A percentile compares a stretch with the other conserved stretches of the same genome.
Evolutionary conservation across 2,113 vertebrate species (phyloP).

Genomic region (Spermophilus dauricus): DNA sequence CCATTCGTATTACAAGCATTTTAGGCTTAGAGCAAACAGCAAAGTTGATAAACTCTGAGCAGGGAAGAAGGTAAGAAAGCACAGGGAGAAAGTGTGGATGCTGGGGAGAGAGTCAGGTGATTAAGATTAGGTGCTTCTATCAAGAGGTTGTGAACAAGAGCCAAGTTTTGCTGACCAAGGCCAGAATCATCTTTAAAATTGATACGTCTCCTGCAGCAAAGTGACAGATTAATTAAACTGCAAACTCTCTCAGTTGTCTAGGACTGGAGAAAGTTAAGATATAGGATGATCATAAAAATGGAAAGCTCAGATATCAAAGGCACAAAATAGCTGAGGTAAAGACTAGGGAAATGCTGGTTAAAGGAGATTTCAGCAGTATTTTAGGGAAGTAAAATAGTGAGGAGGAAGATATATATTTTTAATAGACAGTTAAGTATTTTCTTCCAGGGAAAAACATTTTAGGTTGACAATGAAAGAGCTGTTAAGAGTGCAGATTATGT

Average conservation of each 20-base stretch:
- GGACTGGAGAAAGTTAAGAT: constrained; percentile 45
- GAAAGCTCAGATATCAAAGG: constrained; percentile 23
- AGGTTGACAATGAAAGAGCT: background rate
- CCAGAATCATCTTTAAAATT: background rate
- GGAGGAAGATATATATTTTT: background rate
- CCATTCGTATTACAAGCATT: background rate
- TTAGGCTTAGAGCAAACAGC: background rate
- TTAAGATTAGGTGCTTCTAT: background rate
- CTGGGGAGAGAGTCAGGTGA: background rate
- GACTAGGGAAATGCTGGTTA: background rate
- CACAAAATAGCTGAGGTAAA: constrained; percentile 49
- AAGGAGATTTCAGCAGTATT: constrained; percentile 40
- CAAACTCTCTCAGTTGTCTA: background rate
- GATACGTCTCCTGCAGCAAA: background rate
- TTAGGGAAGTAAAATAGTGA: constrained; percentile 11
- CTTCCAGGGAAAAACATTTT: background rate
- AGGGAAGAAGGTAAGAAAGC: background rate
- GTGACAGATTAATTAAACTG: constrained; percentile 53
- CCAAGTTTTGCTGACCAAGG: constrained; percentile 16
- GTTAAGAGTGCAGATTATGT: background rate
- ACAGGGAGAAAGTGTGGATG: background rate
- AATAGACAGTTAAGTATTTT: background rate
- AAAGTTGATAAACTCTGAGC: background rate
- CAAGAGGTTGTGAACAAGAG: background rate
- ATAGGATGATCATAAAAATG: constrained; percentile 36